phyloP scores from a whole-genome alignment of 2,888 invertebrate species.

The Operophtera brumata region DNA sequence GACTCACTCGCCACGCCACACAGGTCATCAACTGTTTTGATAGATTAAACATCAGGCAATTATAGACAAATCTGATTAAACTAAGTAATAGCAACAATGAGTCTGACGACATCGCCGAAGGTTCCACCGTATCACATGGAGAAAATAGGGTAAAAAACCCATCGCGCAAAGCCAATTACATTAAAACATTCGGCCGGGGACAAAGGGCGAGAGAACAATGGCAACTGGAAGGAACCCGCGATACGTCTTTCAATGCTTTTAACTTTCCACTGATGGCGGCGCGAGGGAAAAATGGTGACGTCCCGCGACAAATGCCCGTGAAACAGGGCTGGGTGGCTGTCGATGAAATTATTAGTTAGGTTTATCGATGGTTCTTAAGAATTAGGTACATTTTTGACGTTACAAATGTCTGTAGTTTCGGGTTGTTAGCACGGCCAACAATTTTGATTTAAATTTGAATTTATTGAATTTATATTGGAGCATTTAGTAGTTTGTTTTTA shows the following conservation, averaged over 20 bases:
- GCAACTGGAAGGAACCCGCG: conserved; percentile 71
- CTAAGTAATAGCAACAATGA: conserved; percentile 26
- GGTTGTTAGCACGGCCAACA: too few relatives aligned
- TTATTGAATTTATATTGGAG: too few relatives aligned
- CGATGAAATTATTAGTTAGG: conserved; percentile 2
- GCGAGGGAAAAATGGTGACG: conserved; percentile 76
- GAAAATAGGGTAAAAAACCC: conserved; percentile 58
- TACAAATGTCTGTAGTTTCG: too few relatives aligned
- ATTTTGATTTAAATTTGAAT: too few relatives aligned
- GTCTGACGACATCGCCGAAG: conserved; percentile 37
- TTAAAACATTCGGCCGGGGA: conserved; percentile 78
- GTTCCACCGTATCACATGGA: conserved; percentile 40
- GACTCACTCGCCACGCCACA: too few relatives aligned
- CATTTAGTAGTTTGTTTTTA: too few relatives aligned
- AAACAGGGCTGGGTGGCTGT: conserved; percentile 52
- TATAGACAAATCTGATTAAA: not conserved
- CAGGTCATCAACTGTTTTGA: too few relatives aligned
- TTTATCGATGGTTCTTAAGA: conserved; percentile 19
- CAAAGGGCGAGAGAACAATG: conserved; percentile 78
- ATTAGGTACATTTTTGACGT: too few relatives aligned
- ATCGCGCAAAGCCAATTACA: conserved; percentile 79
- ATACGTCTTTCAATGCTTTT: conserved; percentile 81
- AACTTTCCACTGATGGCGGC: conserved; percentile 78
- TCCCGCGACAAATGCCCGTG: conserved; percentile 75
- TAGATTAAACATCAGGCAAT: too few relatives aligned